phyloP scores from a whole-genome alignment of 2,797 vertebrate species.

The Hydrocynus forskahlii region DNA sequence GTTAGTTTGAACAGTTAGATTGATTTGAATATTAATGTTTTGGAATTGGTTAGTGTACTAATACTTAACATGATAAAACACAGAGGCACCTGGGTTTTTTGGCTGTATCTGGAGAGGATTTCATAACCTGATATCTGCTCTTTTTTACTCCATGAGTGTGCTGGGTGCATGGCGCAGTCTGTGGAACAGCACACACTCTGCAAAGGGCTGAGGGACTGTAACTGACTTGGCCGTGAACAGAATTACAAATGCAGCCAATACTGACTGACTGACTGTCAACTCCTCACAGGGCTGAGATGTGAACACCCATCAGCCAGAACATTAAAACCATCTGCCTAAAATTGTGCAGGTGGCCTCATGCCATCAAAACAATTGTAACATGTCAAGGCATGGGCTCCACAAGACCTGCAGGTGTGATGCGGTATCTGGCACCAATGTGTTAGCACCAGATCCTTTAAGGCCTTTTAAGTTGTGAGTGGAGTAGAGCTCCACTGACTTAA shows the following conservation, averaged over 20 bases:
- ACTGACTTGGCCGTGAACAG: conserved; percentile 64
- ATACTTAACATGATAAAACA: conserved; percentile 1
- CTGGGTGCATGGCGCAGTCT: conserved; percentile 67
- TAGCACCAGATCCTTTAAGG: too few species aligned
- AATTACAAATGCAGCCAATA: conserved; percentile 63
- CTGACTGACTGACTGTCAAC: conserved; percentile 54
- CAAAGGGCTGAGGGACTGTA: conserved; percentile 66
- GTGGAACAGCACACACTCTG: conserved; percentile 55
- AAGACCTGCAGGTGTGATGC: too few species aligned
- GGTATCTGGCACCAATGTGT: too few species aligned
- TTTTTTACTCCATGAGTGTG: conserved; percentile 18
- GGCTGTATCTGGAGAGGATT: conserved; percentile 27
- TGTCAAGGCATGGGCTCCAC: too few species aligned
- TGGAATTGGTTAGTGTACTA: not conserved
- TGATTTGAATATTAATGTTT: not conserved
- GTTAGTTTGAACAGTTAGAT: not conserved
- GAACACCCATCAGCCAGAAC: too few species aligned
- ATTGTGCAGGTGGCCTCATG: too few species aligned
- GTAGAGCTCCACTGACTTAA: too few species aligned
- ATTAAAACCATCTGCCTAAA: too few species aligned
- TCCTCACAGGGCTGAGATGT: conserved; percentile 2
- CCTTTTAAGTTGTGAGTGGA: too few species aligned
- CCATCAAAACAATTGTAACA: too few species aligned
- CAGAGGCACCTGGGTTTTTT: conserved; percentile 32
- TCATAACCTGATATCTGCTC: conserved; percentile 30